These are phyloP conservation scores for Pogonophryne albipinna DNA, from an alignment of 2,797 vertebrate genomes.

Conservation along the genomic window DNA sequence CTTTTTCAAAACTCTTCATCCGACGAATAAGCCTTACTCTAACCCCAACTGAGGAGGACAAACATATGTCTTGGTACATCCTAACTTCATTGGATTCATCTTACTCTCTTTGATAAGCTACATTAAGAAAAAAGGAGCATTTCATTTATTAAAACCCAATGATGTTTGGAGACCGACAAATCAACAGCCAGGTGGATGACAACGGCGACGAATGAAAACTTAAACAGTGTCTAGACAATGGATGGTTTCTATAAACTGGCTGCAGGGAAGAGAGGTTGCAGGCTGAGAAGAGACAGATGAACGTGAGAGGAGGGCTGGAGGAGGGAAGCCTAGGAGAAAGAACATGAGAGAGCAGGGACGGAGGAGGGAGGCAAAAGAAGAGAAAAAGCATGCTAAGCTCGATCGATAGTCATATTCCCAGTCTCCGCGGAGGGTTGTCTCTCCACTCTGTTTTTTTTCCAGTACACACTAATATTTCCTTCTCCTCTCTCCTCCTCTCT, in stretches of 20 bases:
- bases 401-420: slow-evolving; percentile 70
- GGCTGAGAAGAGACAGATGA: slow-evolving; percentile 22
- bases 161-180: slow-evolving; percentile 2
- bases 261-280: slow-evolving; percentile 30
- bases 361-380: slow-evolving; percentile 21
- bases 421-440: slow-evolving; percentile 44
- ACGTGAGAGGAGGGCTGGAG: slow-evolving; percentile 25
- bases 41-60: neutral
- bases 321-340: slow-evolving; percentile 9
- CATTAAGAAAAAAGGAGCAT: slow-evolving; percentile 10
- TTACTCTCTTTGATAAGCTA: neutral
- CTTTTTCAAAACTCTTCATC: slow-evolving; percentile 1
- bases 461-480: slow-evolving; percentile 44
- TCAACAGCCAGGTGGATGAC: neutral
- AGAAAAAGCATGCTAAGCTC: slow-evolving; percentile 44
- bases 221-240: slow-evolving; percentile 31
- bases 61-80: neutral
- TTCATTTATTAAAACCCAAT: neutral
- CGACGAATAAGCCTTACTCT: neutral
- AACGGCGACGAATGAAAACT: slow-evolving; percentile 19
- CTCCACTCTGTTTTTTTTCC: slow-evolving; percentile 21
- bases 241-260: slow-evolving; percentile 29
- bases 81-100: neutral
- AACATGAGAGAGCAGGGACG: neutral
- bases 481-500: slow-evolving; percentile 5